Evolutionary conservation across 1,140 invertebrate species (phyloP), one percentile per base, ranked within the genome.

Genomic region (Asobara japonica): DNA sequence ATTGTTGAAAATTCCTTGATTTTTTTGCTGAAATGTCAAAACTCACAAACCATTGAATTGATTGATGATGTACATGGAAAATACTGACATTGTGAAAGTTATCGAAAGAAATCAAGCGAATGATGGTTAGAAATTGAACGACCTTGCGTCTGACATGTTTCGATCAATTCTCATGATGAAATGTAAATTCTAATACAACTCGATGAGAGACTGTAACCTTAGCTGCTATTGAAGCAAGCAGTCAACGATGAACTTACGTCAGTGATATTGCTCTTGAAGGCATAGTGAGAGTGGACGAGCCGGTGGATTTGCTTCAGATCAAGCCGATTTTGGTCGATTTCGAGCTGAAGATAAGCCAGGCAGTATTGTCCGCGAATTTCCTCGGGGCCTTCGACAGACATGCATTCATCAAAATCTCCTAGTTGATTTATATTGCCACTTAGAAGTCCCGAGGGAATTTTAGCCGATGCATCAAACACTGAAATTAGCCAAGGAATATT

Each of bases 361-460:
- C 91, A 92, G 76, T 92, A 92, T 76, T 91, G 87, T 20, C 91
- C 91, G 1, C 79, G 83, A 10, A 92, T 86, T 16, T 81, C 83
- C 3, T 86, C 81, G 62, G 72, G 79, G 71, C 80, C 84, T 30
- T 83, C 75, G 13, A 86, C 78, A n/a, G 79, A 80, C 51, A 91
- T 41, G 75, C 91, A 92, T 74, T 91, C 89, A 77, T 91, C 90
- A 70, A 90, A 91, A 75, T 92, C 91, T 8, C 91, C 91, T 5
- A 89, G 84, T 65, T 91, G 90, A 85, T 91, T 91, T 7, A 91
- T 86, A 77, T 92, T 92, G 38, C 91, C 91, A 79, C 87, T 91
- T 18, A 92, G 73, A 18, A 92, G 83, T 45, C 91, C 91, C 5
- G 91, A 91, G 36, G 90, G 86, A 31, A 90, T 79, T 79, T 89